These are phyloP conservation scores for Heterotilapia buettikoferi DNA, from an alignment of 2,113 vertebrate genomes.

Conservation along the genomic window DNA sequence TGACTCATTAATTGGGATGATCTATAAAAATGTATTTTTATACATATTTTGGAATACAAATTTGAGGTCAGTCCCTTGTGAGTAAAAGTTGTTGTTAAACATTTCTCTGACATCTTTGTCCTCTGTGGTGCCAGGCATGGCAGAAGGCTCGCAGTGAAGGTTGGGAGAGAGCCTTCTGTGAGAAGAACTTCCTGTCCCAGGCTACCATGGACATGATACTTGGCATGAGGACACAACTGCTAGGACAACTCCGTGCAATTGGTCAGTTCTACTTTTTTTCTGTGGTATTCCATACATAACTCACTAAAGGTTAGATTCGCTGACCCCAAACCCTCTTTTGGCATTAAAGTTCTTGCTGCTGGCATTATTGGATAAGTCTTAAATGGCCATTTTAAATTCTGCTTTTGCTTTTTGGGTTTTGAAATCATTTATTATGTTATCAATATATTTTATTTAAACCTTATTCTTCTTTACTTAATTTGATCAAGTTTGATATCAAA, in stretches of 20 bases:
- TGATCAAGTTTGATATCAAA: not conserved
- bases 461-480: not conserved
- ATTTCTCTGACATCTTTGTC: not conserved
- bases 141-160: conserved; percentile 89
- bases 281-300: not conserved
- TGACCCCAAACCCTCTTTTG: not conserved
- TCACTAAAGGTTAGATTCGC: not conserved
- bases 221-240: conserved; percentile 89
- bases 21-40: not conserved
- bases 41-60: not conserved
- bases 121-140: conserved; percentile 78
- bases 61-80: not conserved
- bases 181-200: conserved; percentile 92
- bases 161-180: conserved; percentile 91
- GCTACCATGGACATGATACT: conserved; percentile 94
- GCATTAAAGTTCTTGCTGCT: not conserved
- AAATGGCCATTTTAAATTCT: not conserved
- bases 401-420: not conserved
- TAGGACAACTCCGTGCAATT: conserved; percentile 92
- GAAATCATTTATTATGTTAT: not conserved
- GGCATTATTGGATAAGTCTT: not conserved
- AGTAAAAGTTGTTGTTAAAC: not conserved
- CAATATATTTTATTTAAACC: not conserved
- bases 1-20: not conserved
- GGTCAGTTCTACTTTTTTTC: conserved; percentile 63